Percentiles rank a stretch among this genome's conserved stretches.
Evolutionary conservation across 1,140 invertebrate species (phyloP).

Genomic region (Drosophila quadrilineata): DNA sequence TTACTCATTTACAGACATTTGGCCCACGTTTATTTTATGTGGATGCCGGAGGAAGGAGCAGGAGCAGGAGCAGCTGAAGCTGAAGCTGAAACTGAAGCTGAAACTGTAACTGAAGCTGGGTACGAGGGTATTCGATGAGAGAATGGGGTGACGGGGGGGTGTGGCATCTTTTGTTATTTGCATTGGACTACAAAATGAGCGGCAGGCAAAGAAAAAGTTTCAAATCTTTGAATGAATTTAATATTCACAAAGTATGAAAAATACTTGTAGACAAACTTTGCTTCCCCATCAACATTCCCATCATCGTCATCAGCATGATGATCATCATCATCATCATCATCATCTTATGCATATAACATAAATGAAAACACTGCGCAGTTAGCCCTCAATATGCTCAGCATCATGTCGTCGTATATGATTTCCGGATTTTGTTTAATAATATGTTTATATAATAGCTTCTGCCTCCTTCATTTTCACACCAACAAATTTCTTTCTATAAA

Average conservation of each 20-base stretch:
- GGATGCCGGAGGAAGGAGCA: background rate
- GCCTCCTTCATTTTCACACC: background rate
- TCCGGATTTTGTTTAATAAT: constrained; percentile 35
- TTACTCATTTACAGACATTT: constrained; percentile 74
- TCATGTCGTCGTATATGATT: constrained; percentile 48
- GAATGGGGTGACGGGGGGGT: background rate
- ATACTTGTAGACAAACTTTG: constrained; percentile 24
- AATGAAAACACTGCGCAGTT: background rate
- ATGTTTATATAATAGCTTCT: constrained; percentile 16
- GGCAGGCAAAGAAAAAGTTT: constrained; percentile 47
- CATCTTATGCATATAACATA: constrained; percentile 1
- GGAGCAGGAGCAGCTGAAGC: background rate
- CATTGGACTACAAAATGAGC: constrained; percentile 64
- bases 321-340: constrained; percentile 9
- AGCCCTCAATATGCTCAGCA: constrained; percentile 16
- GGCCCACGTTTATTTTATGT: constrained; percentile 14
- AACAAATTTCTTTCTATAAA: background rate
- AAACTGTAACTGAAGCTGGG: too few species aligned
- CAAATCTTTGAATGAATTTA: constrained; percentile 71
- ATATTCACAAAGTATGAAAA: constrained; percentile 53
- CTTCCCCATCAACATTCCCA: background rate
- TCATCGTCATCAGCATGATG: constrained; percentile 6
- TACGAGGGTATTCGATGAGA: too few species aligned
- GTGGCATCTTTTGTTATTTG: constrained; percentile 55
- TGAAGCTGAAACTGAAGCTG: too few species aligned